phyloP scores from a whole-genome alignment of 2,113 vertebrate genomes.

The Rhizomys pruinosus region DNA sequence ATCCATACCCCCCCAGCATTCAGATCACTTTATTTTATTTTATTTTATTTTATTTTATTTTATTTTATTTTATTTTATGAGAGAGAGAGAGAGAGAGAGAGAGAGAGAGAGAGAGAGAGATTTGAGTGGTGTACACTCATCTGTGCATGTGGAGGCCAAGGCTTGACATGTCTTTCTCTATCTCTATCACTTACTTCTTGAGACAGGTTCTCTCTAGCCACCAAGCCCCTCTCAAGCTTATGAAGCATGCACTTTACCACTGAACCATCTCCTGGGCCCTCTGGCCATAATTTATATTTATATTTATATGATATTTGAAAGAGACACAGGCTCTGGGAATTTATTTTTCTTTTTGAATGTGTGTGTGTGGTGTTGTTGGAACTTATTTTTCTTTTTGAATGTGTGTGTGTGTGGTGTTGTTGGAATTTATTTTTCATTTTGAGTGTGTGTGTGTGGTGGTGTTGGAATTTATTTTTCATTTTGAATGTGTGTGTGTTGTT shows the following conservation, averaged over 20 bases:
- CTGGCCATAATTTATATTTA: no score
- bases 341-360: background rate
- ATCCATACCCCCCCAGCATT: background rate
- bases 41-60: background rate
- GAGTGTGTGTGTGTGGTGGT: background rate
- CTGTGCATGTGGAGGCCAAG: background rate
- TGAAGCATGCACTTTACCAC: background rate
- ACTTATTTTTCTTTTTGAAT: background rate
- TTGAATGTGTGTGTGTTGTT: background rate
- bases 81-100: no score
- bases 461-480: background rate
- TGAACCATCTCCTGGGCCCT: background rate
- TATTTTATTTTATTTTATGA: background rate
- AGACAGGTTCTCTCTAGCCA: background rate
- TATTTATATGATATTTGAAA: background rate
- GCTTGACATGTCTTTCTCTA: background rate
- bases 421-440: background rate
- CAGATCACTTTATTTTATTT: background rate
- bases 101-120: no score
- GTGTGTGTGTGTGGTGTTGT: background rate
- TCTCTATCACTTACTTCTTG: background rate
- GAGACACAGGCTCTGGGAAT: background rate
- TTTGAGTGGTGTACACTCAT: background rate
- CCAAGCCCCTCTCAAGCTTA: background rate
- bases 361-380: background rate